These are phyloP conservation scores for Corythoichthys intestinalis DNA, from an alignment of 2,113 vertebrate species.

Conservation along the genomic window DNA sequence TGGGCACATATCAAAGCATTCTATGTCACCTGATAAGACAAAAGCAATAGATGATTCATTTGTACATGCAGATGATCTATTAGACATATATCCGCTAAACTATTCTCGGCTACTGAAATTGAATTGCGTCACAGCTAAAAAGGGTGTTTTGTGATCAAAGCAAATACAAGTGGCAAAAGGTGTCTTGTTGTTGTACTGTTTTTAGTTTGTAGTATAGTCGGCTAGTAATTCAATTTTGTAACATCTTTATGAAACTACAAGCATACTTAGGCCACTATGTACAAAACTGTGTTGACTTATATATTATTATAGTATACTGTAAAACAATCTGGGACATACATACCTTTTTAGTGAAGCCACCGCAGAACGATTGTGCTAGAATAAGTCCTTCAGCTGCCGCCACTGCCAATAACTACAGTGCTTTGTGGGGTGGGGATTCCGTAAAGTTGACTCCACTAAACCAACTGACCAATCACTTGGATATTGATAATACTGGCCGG, in stretches of 20 bases:
- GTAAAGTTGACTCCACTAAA: conserved; percentile 11
- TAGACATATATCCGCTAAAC: conserved; percentile 12
- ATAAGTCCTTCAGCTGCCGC: conserved; percentile 27
- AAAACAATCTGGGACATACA: conserved; percentile 4
- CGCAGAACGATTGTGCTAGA: neutral
- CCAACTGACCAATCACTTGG: conserved; percentile 14
- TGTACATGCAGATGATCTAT: neutral
- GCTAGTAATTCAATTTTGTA: neutral
- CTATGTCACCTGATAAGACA: neutral
- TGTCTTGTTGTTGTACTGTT: neutral
- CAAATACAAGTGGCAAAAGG: neutral
- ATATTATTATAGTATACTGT: neutral
- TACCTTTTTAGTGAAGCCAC: conserved; percentile 21
- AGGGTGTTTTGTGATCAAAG: neutral
- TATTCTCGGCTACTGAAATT: conserved; percentile 62
- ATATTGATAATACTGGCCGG: neutral
- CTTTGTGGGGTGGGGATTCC: neutral
- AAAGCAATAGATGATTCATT: neutral
- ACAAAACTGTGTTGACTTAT: neutral
- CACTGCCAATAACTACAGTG: neutral
- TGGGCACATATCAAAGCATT: neutral
- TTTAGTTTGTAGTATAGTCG: neutral
- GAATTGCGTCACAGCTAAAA: conserved; percentile 57
- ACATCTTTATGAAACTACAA: neutral
- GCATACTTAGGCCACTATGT: neutral